These are phyloP conservation scores for Nyctibius grandis DNA, from an alignment of 2,797 vertebrate species.

Conservation along the genomic window DNA sequence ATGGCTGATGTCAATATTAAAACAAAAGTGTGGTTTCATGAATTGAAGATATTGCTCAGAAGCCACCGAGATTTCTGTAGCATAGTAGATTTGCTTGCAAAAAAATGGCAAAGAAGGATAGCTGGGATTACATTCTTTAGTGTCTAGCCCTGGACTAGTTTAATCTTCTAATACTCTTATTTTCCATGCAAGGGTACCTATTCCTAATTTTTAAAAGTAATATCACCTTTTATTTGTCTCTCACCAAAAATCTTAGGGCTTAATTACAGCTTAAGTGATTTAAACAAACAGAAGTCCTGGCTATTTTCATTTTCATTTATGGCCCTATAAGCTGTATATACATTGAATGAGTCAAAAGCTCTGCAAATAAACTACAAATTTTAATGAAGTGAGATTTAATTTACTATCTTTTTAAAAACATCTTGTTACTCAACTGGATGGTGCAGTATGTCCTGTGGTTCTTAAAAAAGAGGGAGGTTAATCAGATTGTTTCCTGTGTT, in stretches of 20 bases:
- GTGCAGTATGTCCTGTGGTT: conserved; percentile 29
- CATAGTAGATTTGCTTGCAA: not conserved
- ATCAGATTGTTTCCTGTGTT: conserved; percentile 56
- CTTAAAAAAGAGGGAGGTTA: conserved; percentile 46
- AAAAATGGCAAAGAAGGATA: not conserved
- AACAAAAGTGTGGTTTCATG: not conserved
- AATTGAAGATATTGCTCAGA: not conserved
- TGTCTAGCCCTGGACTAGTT: not conserved
- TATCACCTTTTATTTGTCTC: not conserved
- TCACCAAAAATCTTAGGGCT: not conserved
- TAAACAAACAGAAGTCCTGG: not conserved
- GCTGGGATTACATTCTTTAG: not conserved
- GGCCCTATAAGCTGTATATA: not conserved
- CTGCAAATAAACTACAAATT: not conserved
- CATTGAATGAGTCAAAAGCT: conserved; percentile 3
- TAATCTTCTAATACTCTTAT: not conserved
- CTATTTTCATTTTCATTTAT: not conserved
- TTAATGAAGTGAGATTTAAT: not conserved
- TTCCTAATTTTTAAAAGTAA: not conserved
- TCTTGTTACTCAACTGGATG: conserved; percentile 1
- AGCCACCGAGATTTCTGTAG: not conserved
- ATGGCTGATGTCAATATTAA: not conserved
- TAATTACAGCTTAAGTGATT: not conserved
- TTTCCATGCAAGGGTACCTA: not conserved
- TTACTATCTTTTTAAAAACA: not conserved